Evolutionary conservation across 2,113 vertebrate genomes (phyloP).

Genomic region (Coregonus clupeaformis): DNA sequence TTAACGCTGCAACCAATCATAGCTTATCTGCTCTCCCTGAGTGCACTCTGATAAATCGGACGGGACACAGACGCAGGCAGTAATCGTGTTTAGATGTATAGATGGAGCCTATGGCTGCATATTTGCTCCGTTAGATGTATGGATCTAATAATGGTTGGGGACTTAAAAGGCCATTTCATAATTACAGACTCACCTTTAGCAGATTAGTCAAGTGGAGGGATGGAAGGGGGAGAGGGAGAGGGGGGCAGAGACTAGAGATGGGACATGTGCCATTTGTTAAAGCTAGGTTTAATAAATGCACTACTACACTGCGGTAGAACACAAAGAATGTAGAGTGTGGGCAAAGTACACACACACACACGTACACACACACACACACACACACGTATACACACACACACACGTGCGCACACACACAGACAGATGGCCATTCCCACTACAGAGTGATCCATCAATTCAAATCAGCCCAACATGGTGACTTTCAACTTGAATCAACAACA

Average conservation of each 20-base stretch:
- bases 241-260: constrained; percentile 12
- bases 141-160: constrained; percentile 56
- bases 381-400: background rate
- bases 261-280: constrained; percentile 43
- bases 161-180: constrained; percentile 70
- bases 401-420: constrained; percentile 7
- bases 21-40: constrained; percentile 22
- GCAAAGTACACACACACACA: background rate
- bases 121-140: constrained; percentile 52
- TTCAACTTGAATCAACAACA: constrained; percentile 46
- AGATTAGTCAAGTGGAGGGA: constrained; percentile 37
- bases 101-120: constrained; percentile 41
- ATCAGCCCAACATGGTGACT: constrained; percentile 44
- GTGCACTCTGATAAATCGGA: constrained; percentile 41
- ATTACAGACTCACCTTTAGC: constrained; percentile 61
- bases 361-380: constrained; percentile 22
- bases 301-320: background rate
- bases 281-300: constrained; percentile 8
- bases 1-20: constrained; percentile 34
- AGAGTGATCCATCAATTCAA: constrained; percentile 44
- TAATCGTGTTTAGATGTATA: constrained; percentile 61
- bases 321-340: constrained; percentile 10
- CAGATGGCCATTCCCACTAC: constrained; percentile 33
- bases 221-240: constrained; percentile 36
- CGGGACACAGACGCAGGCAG: constrained; percentile 32